These are phyloP conservation scores for Mastacembelus armatus DNA, from an alignment of 2,797 vertebrate species.

Conservation along the genomic window DNA sequence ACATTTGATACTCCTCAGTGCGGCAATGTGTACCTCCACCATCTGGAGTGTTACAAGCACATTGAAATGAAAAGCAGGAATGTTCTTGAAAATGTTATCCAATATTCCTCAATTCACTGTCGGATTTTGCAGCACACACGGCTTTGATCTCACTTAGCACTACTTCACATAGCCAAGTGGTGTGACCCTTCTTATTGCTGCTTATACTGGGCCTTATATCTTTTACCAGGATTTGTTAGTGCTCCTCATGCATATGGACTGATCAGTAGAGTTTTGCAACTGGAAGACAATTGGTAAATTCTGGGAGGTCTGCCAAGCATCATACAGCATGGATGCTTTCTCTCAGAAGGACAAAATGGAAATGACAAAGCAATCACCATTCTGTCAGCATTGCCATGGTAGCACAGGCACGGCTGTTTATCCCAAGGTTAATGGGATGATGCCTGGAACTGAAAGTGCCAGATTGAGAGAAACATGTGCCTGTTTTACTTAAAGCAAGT, in stretches of 20 bases:
- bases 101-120: slow-evolving; percentile 34
- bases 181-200: slow-evolving; percentile 44
- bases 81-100: slow-evolving; percentile 58
- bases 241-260: slow-evolving; percentile 73
- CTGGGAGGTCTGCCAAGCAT: slow-evolving; percentile 80
- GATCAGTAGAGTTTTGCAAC: slow-evolving; percentile 73
- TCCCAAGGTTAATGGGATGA: slow-evolving; percentile 88
- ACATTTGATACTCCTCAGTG: slow-evolving; percentile 53
- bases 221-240: slow-evolving; percentile 67
- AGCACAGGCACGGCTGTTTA: slow-evolving; percentile 82
- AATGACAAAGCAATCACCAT: slow-evolving; percentile 87
- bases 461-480: slow-evolving; percentile 84
- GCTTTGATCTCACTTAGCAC: slow-evolving; percentile 37
- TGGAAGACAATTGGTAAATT: slow-evolving; percentile 72
- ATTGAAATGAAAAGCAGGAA: slow-evolving; percentile 67
- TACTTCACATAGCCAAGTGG: slow-evolving; percentile 34
- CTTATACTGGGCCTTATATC: slow-evolving; percentile 64
- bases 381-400: slow-evolving; percentile 84
- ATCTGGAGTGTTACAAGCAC: slow-evolving; percentile 69
- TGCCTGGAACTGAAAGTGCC: slow-evolving; percentile 81
- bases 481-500: slow-evolving; percentile 81
- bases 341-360: slow-evolving; percentile 82
- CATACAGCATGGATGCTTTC: slow-evolving; percentile 76
- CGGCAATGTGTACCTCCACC: slow-evolving; percentile 48
- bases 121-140: slow-evolving; percentile 34